phyloP scores from a whole-genome alignment of 2,113 vertebrate species.

The Mesitornis unicolor region DNA sequence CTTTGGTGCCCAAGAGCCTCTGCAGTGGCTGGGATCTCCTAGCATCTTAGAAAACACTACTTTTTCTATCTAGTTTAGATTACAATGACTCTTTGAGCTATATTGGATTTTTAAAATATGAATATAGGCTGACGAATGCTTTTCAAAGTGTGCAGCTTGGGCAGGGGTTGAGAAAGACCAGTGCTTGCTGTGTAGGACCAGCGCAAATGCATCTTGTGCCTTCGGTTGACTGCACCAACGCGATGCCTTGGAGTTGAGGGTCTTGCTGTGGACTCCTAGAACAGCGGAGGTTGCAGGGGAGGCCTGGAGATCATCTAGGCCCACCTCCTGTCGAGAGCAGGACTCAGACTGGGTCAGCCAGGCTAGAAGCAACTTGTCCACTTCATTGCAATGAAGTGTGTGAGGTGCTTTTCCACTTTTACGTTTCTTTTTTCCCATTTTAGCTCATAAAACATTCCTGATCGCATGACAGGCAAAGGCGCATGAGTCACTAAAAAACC shows the following conservation, averaged over 20 bases:
- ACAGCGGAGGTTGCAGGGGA: neutral
- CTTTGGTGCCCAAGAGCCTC: neutral
- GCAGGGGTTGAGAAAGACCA: neutral
- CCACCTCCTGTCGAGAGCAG: neutral
- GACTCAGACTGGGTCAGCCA: neutral
- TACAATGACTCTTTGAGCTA: neutral
- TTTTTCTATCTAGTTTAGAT: neutral
- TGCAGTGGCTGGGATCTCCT: too few species aligned
- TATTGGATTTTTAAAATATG: neutral
- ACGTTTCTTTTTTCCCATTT: neutral
- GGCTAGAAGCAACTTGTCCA: neutral
- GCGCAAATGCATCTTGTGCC: rapidly evolving
- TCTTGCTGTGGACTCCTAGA: rapidly evolving
- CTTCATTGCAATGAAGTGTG: neutral
- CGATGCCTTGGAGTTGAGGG: rapidly evolving
- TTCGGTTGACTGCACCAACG: rapidly evolving
- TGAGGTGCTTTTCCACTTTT: neutral
- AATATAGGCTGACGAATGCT: neutral
- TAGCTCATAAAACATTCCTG: neutral
- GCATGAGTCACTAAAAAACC: neutral
- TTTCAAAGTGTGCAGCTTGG: rapidly evolving
- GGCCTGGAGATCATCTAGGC: neutral
- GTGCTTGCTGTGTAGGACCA: neutral
- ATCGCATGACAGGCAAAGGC: neutral
- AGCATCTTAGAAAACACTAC: neutral